phyloP scores from a whole-genome alignment of 2,888 invertebrate genomes.

The Hydropsyche betteni region DNA sequence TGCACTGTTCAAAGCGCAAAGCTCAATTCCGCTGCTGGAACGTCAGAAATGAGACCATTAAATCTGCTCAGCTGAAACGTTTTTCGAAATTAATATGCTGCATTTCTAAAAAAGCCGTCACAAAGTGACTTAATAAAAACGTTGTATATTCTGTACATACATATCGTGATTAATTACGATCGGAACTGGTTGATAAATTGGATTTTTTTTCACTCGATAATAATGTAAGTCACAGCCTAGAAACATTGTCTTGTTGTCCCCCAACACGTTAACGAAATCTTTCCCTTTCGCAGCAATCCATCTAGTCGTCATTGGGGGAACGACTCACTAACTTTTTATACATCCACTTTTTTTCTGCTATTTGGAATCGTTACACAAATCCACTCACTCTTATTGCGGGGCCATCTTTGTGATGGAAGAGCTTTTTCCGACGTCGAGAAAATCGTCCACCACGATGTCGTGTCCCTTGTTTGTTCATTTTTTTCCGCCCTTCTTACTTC shows the following conservation, averaged over 20 bases:
- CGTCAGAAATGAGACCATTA: background rate
- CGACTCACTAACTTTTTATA: conserved; percentile 15
- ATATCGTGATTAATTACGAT: conserved; percentile 4
- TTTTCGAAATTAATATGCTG: background rate
- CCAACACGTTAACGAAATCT: conserved; percentile 25
- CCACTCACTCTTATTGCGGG: conserved; percentile 24
- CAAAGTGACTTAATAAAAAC: background rate
- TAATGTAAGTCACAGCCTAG: conserved; percentile 29
- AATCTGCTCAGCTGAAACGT: no score
- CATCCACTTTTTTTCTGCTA: conserved; percentile 3
- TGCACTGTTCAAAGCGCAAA: conserved; percentile 30
- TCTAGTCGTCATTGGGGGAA: conserved; percentile 26
- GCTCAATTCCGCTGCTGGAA: conserved; percentile 1
- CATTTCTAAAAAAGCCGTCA: background rate
- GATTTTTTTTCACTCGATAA: conserved; percentile 12
- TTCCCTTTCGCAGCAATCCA: conserved; percentile 26
- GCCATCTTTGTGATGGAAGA: conserved; percentile 30
- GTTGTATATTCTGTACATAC: background rate
- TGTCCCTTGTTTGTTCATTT: conserved; percentile 19
- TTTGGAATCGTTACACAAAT: conserved; percentile 26
- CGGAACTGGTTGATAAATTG: background rate
- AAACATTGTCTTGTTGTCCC: conserved; percentile 11
- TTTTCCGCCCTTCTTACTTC: background rate
- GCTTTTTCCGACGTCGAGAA: conserved; percentile 25
- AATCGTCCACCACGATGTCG: conserved; percentile 20